Evolutionary conservation across 1,140 invertebrate species (phyloP).

Genomic region (Trichomalopsis sarcophagae): DNA sequence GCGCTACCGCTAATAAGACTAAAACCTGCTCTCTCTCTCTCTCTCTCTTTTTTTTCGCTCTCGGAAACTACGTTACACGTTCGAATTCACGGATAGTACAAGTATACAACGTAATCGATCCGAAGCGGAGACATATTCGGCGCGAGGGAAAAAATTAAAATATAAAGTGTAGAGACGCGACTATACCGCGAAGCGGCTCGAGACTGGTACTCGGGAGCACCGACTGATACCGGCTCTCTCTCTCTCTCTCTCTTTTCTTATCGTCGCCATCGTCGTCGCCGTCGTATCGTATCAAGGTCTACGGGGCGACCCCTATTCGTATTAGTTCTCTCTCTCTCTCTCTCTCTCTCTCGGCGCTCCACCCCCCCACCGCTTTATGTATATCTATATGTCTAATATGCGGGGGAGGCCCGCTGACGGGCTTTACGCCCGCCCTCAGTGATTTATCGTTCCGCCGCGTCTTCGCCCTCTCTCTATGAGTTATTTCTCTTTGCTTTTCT

Average conservation of each 20-base stretch:
- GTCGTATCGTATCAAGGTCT: slow-evolving; percentile 47
- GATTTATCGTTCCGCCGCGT: slow-evolving; percentile 9
- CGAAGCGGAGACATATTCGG: background rate
- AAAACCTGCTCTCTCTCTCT: slow-evolving; percentile 30
- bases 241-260: background rate
- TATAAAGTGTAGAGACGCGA: background rate
- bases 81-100: background rate
- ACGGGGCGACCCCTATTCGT: slow-evolving; percentile 30
- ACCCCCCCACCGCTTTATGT: background rate
- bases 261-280: slow-evolving; percentile 28
- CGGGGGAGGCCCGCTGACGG: background rate
- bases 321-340: background rate
- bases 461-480: background rate
- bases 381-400: background rate
- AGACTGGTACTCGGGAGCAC: slow-evolving; percentile 50
- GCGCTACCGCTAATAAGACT: slow-evolving; percentile 43
- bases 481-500: background rate
- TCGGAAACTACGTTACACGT: background rate
- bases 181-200: slow-evolving; percentile 25
- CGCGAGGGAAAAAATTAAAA: too few relatives aligned
- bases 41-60: background rate
- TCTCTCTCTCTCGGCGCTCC: background rate
- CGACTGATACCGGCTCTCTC: slow-evolving; percentile 46
- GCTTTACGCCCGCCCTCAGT: background rate
- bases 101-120: background rate